Conservation (phyloP, 2,888 invertebrate genomes). For the Smittia sp. region DNA sequence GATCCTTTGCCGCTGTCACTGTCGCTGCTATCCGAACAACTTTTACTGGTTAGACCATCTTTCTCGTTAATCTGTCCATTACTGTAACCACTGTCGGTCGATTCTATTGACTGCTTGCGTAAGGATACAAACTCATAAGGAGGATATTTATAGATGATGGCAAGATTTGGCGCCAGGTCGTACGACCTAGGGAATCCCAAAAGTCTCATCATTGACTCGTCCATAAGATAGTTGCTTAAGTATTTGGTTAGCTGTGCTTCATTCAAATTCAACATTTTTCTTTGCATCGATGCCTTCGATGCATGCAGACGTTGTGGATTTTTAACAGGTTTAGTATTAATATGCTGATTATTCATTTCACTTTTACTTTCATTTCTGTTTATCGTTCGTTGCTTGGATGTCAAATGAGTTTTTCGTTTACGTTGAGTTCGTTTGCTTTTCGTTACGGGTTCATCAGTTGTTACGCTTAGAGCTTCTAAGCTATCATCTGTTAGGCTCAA, state of each 20-base stretch:
- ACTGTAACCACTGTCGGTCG: constrained; percentile 35
- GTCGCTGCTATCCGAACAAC: constrained; percentile 46
- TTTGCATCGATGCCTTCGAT: too few species aligned
- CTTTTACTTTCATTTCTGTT: too few species aligned
- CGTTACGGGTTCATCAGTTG: too few species aligned
- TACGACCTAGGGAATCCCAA: constrained; percentile 72
- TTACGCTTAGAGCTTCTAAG: too few species aligned
- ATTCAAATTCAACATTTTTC: too few species aligned
- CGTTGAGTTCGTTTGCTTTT: too few species aligned
- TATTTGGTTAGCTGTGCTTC: constrained; percentile 46
- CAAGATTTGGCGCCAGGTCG: constrained; percentile 59
- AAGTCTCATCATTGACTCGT: constrained; percentile 61
- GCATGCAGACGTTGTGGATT: too few species aligned
- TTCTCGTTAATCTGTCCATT: constrained; percentile 45
- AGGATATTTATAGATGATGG: constrained; percentile 62
- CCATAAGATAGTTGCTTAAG: constrained; percentile 63
- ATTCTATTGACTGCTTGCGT: not conserved
- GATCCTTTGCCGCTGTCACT: constrained; percentile 59
- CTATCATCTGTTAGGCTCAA: too few species aligned
- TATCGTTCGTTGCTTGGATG: too few species aligned
- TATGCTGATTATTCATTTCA: too few species aligned
- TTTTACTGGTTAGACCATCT: constrained; percentile 45
- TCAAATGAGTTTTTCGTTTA: too few species aligned
- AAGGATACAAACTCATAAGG: constrained; percentile 52
- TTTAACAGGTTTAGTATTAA: too few species aligned